Evolutionary conservation across 2,888 invertebrate genomes (phyloP).

Genomic region (Tuta absoluta): DNA sequence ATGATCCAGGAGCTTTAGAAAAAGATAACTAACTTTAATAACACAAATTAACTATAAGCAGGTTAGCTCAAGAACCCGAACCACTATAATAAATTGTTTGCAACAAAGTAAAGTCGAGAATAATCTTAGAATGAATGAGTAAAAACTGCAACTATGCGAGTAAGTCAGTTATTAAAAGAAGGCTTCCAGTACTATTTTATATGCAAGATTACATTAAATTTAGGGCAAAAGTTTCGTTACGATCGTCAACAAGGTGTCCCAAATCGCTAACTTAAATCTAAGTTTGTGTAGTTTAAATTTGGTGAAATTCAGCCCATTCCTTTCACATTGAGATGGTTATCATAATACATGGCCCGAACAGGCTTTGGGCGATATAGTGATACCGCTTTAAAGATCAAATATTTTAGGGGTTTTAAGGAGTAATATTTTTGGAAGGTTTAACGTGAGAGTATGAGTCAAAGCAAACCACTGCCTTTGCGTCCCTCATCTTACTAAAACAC

Average conservation of each 20-base stretch:
- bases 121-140: background rate
- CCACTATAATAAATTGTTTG: background rate
- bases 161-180: too few relatives aligned
- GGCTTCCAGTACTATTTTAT: background rate
- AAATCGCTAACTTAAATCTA: background rate
- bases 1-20: too few relatives aligned
- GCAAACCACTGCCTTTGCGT: too few relatives aligned
- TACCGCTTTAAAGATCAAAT: background rate
- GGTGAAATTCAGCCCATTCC: slow-evolving; percentile 10
- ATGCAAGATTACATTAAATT: too few relatives aligned
- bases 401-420: background rate
- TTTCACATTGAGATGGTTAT: slow-evolving; percentile 19
- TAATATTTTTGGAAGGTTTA: background rate
- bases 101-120: background rate
- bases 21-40: too few relatives aligned
- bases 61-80: too few relatives aligned
- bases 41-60: too few relatives aligned
- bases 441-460: too few relatives aligned
- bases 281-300: background rate
- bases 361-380: slow-evolving; percentile 1
- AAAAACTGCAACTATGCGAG: too few relatives aligned
- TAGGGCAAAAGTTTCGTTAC: too few relatives aligned
- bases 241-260: too few relatives aligned
- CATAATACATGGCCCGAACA: slow-evolving; percentile 6
- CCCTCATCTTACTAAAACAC: too few relatives aligned